These are phyloP conservation scores for Clanis bilineata DNA, from an alignment of 2,888 invertebrate genomes.

Conservation along the genomic window DNA sequence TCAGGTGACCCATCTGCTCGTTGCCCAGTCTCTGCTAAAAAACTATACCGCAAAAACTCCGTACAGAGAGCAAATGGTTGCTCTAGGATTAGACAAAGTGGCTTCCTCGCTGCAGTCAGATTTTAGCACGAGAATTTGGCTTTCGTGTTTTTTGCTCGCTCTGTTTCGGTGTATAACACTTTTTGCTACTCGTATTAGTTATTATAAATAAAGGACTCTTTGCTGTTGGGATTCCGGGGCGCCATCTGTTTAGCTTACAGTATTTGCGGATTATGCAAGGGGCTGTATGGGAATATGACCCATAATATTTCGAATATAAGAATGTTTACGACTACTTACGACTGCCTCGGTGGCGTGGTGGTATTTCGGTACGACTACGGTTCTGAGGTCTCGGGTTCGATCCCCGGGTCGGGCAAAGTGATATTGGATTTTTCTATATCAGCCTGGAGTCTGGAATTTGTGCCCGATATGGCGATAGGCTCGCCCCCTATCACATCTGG, in stretches of 20 bases:
- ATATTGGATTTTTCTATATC: too few species aligned
- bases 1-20: too few species aligned
- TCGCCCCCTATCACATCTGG: too few species aligned
- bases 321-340: too few species aligned
- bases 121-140: not conserved
- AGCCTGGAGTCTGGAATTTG: too few species aligned
- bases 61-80: not conserved
- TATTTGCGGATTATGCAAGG: not conserved
- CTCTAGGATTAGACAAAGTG: slow-evolving; percentile 6
- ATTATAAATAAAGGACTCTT: not conserved
- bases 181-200: not conserved
- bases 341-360: too few species aligned
- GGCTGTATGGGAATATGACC: not conserved
- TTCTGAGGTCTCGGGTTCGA: too few species aligned
- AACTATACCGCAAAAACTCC: not conserved
- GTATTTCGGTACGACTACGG: too few species aligned
- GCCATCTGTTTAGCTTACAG: not conserved
- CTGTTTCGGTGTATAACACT: not conserved
- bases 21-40: not conserved
- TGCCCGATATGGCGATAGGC: too few species aligned
- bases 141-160: not conserved
- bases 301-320: not conserved
- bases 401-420: too few species aligned
- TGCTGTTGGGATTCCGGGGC: not conserved
- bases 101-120: not conserved